Evolutionary conservation across 1,140 invertebrate species (phyloP).

Genomic region (Colletes gigas): DNA sequence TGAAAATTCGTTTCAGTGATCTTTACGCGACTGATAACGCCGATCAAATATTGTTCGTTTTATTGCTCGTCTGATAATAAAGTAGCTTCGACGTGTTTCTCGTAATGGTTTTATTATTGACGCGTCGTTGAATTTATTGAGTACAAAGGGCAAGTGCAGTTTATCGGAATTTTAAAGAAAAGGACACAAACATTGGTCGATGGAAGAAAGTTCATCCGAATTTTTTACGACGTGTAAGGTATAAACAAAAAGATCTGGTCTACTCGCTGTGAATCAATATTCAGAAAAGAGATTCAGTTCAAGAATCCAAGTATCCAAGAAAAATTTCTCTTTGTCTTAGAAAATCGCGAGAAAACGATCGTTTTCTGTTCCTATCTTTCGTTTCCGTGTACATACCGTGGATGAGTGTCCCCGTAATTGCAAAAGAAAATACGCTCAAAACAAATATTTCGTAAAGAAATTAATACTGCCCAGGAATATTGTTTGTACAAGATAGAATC

Average conservation of each 20-base stretch:
- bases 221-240: no score
- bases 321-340: no score
- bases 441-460: slow-evolving; percentile 13
- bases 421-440: background rate
- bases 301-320: no score
- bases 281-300: no score
- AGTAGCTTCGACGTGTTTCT: background rate
- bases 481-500: background rate
- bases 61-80: slow-evolving; percentile 17
- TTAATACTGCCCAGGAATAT: background rate
- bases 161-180: background rate
- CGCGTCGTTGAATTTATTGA: no score
- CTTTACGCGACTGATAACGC: slow-evolving; percentile 3
- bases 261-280: no score
- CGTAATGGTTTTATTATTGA: background rate
- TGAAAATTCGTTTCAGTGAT: background rate
- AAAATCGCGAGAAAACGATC: background rate
- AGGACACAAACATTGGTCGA: background rate
- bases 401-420: background rate
- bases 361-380: no score
- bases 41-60: slow-evolving; percentile 4
- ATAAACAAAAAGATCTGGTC: no score
- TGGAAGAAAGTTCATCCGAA: background rate
- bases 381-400: background rate
- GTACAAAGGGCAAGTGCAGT: background rate